Evolutionary conservation across 2,888 invertebrate genomes (phyloP).

Genomic region (Nasonovia ribisnigri): DNA sequence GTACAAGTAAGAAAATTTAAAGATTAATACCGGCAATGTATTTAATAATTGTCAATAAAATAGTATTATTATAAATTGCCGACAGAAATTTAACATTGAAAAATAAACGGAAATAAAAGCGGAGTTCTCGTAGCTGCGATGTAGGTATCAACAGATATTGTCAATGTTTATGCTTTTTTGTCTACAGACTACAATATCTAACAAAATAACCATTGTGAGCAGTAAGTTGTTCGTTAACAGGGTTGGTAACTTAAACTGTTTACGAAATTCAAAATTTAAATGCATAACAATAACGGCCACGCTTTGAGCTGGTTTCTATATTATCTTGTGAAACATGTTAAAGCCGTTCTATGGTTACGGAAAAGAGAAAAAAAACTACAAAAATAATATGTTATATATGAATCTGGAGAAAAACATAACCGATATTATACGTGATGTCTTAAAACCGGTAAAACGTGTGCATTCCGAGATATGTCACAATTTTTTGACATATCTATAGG

Average conservation of each 20-base stretch:
- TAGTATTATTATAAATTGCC: neutral
- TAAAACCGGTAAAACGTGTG: conserved; percentile 56
- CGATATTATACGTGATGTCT: neutral
- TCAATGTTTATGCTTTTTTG: neutral
- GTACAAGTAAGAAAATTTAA: too few species aligned
- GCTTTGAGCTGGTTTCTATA: conserved; percentile 21
- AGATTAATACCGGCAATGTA: too few species aligned
- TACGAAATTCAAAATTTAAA: conserved; percentile 11
- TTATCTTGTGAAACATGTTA: conserved; percentile 30
- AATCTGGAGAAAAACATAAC: conserved; percentile 36
- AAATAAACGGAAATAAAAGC: neutral
- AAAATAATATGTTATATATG: neutral
- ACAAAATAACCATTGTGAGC: neutral
- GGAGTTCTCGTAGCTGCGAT: neutral
- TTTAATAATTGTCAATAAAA: neutral
- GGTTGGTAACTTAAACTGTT: neutral
- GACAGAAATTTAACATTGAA: neutral
- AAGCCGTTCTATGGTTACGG: neutral
- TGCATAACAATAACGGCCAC: conserved; percentile 16
- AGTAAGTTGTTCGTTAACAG: neutral
- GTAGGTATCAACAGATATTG: neutral
- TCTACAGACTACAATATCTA: neutral
- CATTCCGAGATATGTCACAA: conserved; percentile 54
- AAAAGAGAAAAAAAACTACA: conserved; percentile 21
- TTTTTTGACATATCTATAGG: conserved; percentile 19